Percentiles rank a stretch among this genome's conserved stretches.
Evolutionary conservation across 2,113 vertebrate species (phyloP).

Genomic region (Atractosteus spatula): DNA sequence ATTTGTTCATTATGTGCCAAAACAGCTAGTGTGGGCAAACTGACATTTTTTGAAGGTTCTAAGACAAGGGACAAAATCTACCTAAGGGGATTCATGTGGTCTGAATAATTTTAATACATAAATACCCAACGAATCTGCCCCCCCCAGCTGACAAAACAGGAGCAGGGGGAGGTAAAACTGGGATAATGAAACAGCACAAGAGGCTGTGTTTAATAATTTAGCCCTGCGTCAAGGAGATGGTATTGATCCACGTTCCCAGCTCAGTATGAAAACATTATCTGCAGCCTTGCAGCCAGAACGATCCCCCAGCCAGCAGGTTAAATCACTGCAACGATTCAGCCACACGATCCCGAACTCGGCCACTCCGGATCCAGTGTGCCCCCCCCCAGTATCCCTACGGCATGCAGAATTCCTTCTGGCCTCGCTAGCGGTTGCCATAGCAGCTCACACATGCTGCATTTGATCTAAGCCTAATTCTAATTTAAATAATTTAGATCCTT

Average conservation of each 20-base stretch:
- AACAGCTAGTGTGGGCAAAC: slow-evolving; percentile 32
- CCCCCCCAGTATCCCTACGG: slow-evolving; percentile 30
- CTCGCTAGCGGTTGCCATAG: slow-evolving; percentile 52
- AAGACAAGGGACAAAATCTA: slow-evolving; percentile 41
- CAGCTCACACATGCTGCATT: slow-evolving; percentile 33
- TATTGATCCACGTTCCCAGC: slow-evolving; percentile 84
- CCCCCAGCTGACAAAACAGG: slow-evolving; percentile 49
- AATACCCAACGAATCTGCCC: slow-evolving; percentile 58
- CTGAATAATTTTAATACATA: slow-evolving; percentile 56
- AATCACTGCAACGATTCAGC: slow-evolving; percentile 65
- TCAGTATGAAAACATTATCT: slow-evolving; percentile 76
- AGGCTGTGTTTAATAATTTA: slow-evolving; percentile 87
- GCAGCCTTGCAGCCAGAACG: slow-evolving; percentile 64
- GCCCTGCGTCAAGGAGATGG: slow-evolving; percentile 70
- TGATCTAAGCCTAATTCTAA: no score
- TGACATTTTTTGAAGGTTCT: slow-evolving; percentile 33
- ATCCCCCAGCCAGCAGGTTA: slow-evolving; percentile 66
- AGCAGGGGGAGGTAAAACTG: slow-evolving; percentile 65
- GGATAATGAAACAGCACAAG: slow-evolving; percentile 74
- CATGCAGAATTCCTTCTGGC: slow-evolving; percentile 45
- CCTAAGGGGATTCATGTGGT: slow-evolving; percentile 50
- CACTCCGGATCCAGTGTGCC: slow-evolving; percentile 62
- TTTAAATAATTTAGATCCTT: no score
- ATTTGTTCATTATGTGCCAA: slow-evolving; percentile 51
- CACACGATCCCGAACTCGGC: slow-evolving; percentile 54